phyloP scores from a whole-genome alignment of 2,888 invertebrate species.

The Chloromyia formosa region DNA sequence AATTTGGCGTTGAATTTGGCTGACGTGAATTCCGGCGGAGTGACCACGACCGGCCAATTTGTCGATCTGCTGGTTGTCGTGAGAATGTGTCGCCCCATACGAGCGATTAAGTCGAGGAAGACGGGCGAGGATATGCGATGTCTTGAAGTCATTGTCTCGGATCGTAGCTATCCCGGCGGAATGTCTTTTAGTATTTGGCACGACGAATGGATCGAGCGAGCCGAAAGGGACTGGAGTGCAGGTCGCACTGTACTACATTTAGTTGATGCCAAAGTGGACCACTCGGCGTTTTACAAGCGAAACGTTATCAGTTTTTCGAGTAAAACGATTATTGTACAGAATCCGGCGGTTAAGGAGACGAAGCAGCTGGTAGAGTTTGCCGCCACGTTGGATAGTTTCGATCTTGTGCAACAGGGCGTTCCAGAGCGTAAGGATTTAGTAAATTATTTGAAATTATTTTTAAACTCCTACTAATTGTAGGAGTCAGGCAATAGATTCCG shows the following conservation, averaged over 20 bases:
- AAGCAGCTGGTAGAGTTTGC: constrained; percentile 67
- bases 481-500: too few species aligned
- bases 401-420: constrained; percentile 56
- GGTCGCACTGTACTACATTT: constrained; percentile 76
- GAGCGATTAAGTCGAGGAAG: constrained; percentile 70
- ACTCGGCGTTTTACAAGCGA: constrained; percentile 67
- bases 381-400: constrained; percentile 56
- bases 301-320: constrained; percentile 66
- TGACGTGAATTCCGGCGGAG: constrained; percentile 55
- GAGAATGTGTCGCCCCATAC: constrained; percentile 70
- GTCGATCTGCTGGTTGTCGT: constrained; percentile 78
- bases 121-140: constrained; percentile 67
- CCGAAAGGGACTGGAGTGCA: constrained; percentile 69
- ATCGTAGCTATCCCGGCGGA: constrained; percentile 69
- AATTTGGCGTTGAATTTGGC: constrained; percentile 55
- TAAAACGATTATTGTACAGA: constrained; percentile 75
- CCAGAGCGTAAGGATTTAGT: constrained; percentile 62
- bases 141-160: constrained; percentile 74
- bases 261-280: constrained; percentile 73
- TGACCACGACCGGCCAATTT: constrained; percentile 48
- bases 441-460: too few species aligned
- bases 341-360: constrained; percentile 74
- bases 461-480: not conserved
- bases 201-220: constrained; percentile 73
- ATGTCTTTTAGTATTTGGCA: constrained; percentile 73